These are phyloP conservation scores for Macrostomum lignano DNA, from an alignment of 1,140 invertebrate genomes.

Conservation along the genomic window DNA sequence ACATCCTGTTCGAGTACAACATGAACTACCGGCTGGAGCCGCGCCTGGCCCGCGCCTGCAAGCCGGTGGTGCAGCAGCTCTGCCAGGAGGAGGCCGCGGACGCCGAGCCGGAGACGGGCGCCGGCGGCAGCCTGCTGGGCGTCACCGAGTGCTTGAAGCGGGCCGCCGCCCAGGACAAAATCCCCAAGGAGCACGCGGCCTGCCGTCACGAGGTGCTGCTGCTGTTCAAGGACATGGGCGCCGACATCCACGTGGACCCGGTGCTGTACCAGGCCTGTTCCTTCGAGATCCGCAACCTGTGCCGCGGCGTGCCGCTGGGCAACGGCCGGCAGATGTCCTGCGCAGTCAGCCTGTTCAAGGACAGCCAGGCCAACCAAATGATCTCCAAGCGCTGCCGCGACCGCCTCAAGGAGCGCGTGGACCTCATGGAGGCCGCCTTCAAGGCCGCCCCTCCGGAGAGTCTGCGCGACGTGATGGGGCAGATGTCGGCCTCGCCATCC, in stretches of 20 bases:
- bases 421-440: neutral
- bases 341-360: neutral
- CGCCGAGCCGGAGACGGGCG: too few relatives aligned
- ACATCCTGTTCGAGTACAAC: too few relatives aligned
- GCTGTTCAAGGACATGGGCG: conserved; percentile 32
- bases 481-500: neutral
- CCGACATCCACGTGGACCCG: conserved; percentile 35
- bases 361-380: neutral
- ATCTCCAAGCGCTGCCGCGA: neutral
- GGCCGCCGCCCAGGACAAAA: neutral
- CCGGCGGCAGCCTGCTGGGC: too few relatives aligned
- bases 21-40: too few relatives aligned
- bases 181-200: neutral
- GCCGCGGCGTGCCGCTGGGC: conserved; percentile 48
- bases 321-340: conserved; percentile 35
- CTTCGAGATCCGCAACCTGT: conserved; percentile 44
- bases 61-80: too few relatives aligned
- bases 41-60: too few relatives aligned
- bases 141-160: conserved; percentile 4
- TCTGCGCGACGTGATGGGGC: neutral
- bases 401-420: neutral
- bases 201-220: conserved; percentile 32
- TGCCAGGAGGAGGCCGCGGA: too few relatives aligned
- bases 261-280: conserved; percentile 30
- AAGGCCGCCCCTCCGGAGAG: neutral